Base-by-base conservation (phyloP, 2,113 vertebrate species). In the Elaphurus davidianus region DNA sequence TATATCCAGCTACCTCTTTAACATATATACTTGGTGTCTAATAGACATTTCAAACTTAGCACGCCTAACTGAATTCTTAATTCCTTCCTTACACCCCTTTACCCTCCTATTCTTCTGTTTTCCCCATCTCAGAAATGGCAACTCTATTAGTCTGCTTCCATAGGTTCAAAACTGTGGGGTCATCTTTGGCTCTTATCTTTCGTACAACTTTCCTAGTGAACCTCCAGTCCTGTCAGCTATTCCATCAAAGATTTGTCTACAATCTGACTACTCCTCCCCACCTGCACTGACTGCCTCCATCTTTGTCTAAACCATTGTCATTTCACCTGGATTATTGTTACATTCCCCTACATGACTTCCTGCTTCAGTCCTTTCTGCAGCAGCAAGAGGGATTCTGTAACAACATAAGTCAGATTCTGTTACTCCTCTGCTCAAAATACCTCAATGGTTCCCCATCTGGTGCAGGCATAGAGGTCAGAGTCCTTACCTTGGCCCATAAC, bases 341-440 rank as follows among this genome's bases (percentile, higher is more conserved):
- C 57, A 84, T 25, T 87, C 14, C 60, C 62, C 33, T 81, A 79
- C 6, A 79, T 43, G 25, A 84, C 45, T 95, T 87, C 9, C n/a
- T 96, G 7, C 13, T 96, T 86, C 7, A 86, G 33, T 78, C n/a
- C n/a, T 89, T 50, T 11, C 67, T 93, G 45, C 11, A 94, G 50
- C 23, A 96, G 57, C 47, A 45, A 96, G 36, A 90, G 40, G n/a
- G 50, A 97, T 33, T 94, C 21, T 95, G 27, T 92, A 92, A 87
- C 95, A 98, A 88, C 27, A 0, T n/a, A 87, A 62, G 76, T 83
- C 36, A 95, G 33, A 94, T 50, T 13, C 17, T 87, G 15, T 84
- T 15, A 86, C 9, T 54, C 6, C 16, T 93, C 27, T 90, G 33
- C 13, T 91, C 43, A 91, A 82, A 91, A 55, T 88, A 45, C 17